Conservation (phyloP, 2,113 vertebrate genomes). For the Cyrtonyx montezumae region DNA sequence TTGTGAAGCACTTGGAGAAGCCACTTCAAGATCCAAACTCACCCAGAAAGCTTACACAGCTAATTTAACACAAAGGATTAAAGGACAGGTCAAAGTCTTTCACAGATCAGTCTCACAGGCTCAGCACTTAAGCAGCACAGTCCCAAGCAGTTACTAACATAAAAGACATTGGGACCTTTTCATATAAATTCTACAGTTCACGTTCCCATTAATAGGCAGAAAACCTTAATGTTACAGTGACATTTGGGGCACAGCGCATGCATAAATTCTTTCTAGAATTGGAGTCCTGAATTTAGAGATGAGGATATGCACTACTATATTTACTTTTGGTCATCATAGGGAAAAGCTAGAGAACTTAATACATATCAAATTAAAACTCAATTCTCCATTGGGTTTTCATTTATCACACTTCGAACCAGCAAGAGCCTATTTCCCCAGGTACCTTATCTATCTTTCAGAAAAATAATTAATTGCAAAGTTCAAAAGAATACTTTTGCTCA, state of each 20-base stretch:
- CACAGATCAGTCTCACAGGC: background rate
- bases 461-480: background rate
- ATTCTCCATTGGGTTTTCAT: background rate
- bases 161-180: background rate
- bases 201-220: background rate
- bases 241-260: background rate
- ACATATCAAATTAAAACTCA: background rate
- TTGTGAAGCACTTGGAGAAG: background rate
- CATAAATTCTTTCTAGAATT: background rate
- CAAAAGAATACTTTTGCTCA: background rate
- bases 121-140: background rate
- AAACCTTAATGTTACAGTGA: background rate
- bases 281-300: background rate
- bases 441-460: background rate
- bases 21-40: background rate
- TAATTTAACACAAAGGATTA: accelerated
- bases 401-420: background rate
- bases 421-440: background rate
- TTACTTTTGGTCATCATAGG: background rate
- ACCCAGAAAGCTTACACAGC: background rate
- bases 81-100: background rate
- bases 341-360: background rate
- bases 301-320: background rate
- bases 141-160: background rate
- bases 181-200: background rate